Evolutionary conservation across 2,797 vertebrate genomes (phyloP).

Genomic region (Pantherophis vulpinus): DNA sequence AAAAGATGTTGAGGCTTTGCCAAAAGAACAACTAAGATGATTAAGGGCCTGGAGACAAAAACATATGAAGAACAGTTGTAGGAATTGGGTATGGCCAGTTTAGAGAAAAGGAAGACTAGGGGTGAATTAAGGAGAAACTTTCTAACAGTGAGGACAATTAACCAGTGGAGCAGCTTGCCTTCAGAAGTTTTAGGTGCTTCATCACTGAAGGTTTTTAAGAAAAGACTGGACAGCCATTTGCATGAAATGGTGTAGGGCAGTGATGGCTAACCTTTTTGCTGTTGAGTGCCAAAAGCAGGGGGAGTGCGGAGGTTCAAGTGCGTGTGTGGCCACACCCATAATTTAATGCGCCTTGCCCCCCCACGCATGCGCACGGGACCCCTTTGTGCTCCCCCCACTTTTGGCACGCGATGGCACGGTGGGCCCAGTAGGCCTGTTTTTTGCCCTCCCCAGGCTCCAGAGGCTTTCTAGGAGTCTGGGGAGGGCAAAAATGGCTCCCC

Average conservation of each 20-base stretch:
- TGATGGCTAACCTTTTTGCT: too few species aligned
- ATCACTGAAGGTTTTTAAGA: not conserved
- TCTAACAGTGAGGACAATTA: not conserved
- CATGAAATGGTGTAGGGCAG: not conserved
- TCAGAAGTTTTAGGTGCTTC: not conserved
- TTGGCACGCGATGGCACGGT: too few species aligned
- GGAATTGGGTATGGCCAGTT: not conserved
- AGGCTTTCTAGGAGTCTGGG: too few species aligned
- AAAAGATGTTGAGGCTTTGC: not conserved
- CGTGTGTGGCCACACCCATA: too few species aligned
- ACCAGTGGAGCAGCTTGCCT: not conserved
- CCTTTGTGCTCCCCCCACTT: too few species aligned
- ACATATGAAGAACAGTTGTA: not conserved
- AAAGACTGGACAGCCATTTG: not conserved
- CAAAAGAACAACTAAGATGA: not conserved
- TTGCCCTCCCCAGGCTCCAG: too few species aligned
- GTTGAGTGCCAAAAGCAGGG: too few species aligned
- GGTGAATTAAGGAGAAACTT: not conserved
- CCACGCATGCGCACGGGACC: too few species aligned
- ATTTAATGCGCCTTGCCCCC: too few species aligned
- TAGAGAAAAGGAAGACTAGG: not conserved
- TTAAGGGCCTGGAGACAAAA: not conserved
- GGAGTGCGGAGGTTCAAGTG: too few species aligned
- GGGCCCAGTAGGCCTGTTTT: too few species aligned
- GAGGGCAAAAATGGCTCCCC: too few species aligned